Conservation (phyloP, 2,113 vertebrate species). For the Eleginops maclovinus region DNA sequence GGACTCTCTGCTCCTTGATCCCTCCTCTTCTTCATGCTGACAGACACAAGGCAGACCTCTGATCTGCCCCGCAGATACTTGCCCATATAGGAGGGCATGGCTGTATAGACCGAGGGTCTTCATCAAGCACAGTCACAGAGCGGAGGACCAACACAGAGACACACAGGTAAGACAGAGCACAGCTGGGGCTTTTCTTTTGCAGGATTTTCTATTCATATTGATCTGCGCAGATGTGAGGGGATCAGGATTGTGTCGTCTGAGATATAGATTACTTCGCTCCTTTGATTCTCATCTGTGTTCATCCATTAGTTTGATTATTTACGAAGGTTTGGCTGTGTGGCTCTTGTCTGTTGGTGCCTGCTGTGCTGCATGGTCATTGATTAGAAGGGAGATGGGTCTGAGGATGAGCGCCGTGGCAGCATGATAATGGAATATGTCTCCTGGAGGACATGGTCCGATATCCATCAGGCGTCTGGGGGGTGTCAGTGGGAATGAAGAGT, state of each 20-base stretch:
- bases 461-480: slow-evolving; percentile 68
- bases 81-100: slow-evolving; percentile 82
- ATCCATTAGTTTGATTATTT: slow-evolving; percentile 48
- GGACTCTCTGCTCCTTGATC: slow-evolving; percentile 72
- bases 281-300: slow-evolving; percentile 23
- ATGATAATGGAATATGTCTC: slow-evolving; percentile 76
- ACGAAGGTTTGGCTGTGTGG: slow-evolving; percentile 23
- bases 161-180: slow-evolving; percentile 73
- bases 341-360: slow-evolving; percentile 43
- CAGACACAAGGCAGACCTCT: slow-evolving; percentile 61
- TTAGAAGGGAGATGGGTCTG: slow-evolving; percentile 65
- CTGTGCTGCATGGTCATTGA: slow-evolving; percentile 76
- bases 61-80: slow-evolving; percentile 69
- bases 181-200: slow-evolving; percentile 40
- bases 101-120: slow-evolving; percentile 70
- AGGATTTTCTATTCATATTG: slow-evolving; percentile 40
- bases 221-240: slow-evolving; percentile 32
- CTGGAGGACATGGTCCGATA: slow-evolving; percentile 73
- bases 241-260: slow-evolving; percentile 22
- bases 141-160: slow-evolving; percentile 67
- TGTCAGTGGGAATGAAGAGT: slow-evolving; percentile 57
- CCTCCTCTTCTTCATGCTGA: slow-evolving; percentile 57
- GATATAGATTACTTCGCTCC: slow-evolving; percentile 31
- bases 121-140: slow-evolving; percentile 59
- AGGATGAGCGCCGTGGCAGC: slow-evolving; percentile 72